These are phyloP conservation scores for Agrypnus murinus DNA, from an alignment of 2,888 invertebrate genomes.

Conservation along the genomic window DNA sequence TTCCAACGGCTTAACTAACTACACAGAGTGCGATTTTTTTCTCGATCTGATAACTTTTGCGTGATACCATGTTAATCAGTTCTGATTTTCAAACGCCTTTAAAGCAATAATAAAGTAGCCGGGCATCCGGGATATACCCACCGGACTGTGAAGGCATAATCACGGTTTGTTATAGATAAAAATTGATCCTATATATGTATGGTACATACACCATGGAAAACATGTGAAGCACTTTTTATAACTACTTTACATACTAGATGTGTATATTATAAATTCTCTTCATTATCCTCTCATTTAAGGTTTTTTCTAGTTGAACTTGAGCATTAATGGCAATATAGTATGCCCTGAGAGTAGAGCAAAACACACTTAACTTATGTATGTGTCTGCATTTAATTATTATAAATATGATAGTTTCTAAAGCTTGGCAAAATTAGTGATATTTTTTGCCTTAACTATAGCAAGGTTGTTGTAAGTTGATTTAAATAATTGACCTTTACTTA, in stretches of 20 bases:
- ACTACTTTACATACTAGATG: constrained; percentile 10
- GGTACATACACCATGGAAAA: too few relatives aligned
- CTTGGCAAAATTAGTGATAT: background rate
- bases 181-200: constrained; percentile 48
- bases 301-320: constrained; percentile 28
- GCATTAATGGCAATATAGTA: constrained; percentile 24
- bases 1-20: constrained; percentile 32
- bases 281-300: constrained; percentile 31
- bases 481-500: too few relatives aligned
- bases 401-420: constrained; percentile 15
- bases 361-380: constrained; percentile 24
- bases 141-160: constrained; percentile 64
- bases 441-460: too few relatives aligned
- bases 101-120: constrained; percentile 62
- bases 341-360: constrained; percentile 9
- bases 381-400: constrained; percentile 17
- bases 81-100: constrained; percentile 61
- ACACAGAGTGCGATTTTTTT: constrained; percentile 17
- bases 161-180: constrained; percentile 34
- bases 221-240: constrained; percentile 23
- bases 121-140: constrained; percentile 66
- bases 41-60: constrained; percentile 44
- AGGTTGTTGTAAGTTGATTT: too few relatives aligned
- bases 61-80: constrained; percentile 60
- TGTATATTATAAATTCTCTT: constrained; percentile 28